phyloP scores from a whole-genome alignment of 1,140 invertebrate genomes.

The Medauroidea extradentata region DNA sequence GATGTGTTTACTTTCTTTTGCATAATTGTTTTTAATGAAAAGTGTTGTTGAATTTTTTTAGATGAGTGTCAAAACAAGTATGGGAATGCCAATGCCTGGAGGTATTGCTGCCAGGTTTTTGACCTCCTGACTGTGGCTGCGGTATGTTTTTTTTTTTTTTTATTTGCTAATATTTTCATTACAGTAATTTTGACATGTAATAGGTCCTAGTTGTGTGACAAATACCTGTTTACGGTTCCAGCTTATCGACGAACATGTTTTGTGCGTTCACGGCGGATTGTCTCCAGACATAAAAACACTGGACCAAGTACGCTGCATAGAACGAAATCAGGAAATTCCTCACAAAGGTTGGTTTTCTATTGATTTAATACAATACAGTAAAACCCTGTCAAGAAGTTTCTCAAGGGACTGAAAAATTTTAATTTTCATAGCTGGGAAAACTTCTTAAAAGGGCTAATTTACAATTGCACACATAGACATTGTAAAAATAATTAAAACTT shows the following conservation, averaged over 20 bases:
- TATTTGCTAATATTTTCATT: background rate
- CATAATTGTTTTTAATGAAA: background rate
- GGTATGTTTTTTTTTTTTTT: conserved; percentile 57
- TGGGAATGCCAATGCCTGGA: conserved; percentile 98
- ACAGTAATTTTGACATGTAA: background rate
- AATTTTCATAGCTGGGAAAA: too few species aligned
- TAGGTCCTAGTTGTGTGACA: conserved; percentile 3
- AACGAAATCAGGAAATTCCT: conserved; percentile 96
- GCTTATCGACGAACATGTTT: conserved; percentile 93
- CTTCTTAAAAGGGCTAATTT: too few species aligned
- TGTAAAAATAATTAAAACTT: too few species aligned
- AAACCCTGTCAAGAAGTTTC: too few species aligned
- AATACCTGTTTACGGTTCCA: conserved; percentile 45
- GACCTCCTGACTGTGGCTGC: conserved; percentile 96
- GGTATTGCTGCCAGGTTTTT: conserved; percentile 96
- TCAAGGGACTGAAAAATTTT: too few species aligned
- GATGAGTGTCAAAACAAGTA: conserved; percentile 99
- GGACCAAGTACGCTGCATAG: conserved; percentile 91
- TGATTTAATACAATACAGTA: too few species aligned
- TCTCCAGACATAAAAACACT: conserved; percentile 87
- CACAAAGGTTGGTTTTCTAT: conserved; percentile 68
- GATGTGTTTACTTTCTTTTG: too few species aligned
- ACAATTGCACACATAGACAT: too few species aligned
- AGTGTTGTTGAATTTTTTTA: conserved; percentile 40
- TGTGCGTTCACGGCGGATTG: conserved; percentile 96